Conservation (phyloP, 2,797 vertebrate species). For the Mormyrops attenuatus region DNA sequence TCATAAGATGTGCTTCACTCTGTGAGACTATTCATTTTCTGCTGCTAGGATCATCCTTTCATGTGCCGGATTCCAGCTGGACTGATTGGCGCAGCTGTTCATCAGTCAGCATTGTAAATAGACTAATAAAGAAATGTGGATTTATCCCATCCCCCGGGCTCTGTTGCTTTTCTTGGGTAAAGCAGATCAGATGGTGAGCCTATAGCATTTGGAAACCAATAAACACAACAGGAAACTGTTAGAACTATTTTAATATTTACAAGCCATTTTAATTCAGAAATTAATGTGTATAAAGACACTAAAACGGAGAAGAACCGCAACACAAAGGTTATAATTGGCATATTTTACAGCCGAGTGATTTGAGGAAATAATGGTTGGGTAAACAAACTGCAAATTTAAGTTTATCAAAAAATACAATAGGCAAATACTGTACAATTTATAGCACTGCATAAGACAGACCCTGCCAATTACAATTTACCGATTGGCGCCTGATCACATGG, state of each 20-base stretch:
- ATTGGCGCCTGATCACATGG: slow-evolving; percentile 24
- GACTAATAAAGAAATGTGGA: not conserved
- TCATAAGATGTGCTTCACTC: not conserved
- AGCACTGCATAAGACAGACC: slow-evolving; percentile 66
- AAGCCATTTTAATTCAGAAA: slow-evolving; percentile 61
- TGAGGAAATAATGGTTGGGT: slow-evolving; percentile 25
- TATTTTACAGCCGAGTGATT: slow-evolving; percentile 48
- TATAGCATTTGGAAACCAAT: not conserved
- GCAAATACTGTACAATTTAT: slow-evolving; percentile 73
- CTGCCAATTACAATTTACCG: slow-evolving; percentile 73
- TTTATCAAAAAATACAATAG: slow-evolving; percentile 40
- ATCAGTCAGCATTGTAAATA: not conserved
- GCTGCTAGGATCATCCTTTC: not conserved
- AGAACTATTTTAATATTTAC: slow-evolving; percentile 63
- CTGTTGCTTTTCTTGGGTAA: not conserved
- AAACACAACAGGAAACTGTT: slow-evolving; percentile 35
- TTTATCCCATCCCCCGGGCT: not conserved
- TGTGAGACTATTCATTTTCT: not conserved
- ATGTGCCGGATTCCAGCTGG: not conserved
- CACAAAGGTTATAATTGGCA: slow-evolving; percentile 53
- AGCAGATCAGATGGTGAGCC: not conserved
- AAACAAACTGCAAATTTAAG: slow-evolving; percentile 43
- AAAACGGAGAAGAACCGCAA: slow-evolving; percentile 59
- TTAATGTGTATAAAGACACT: slow-evolving; percentile 55
- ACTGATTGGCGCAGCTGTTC: not conserved